These are phyloP conservation scores for Brachynemurus nebulosus DNA, from an alignment of 2,888 invertebrate species.

Conservation along the genomic window DNA sequence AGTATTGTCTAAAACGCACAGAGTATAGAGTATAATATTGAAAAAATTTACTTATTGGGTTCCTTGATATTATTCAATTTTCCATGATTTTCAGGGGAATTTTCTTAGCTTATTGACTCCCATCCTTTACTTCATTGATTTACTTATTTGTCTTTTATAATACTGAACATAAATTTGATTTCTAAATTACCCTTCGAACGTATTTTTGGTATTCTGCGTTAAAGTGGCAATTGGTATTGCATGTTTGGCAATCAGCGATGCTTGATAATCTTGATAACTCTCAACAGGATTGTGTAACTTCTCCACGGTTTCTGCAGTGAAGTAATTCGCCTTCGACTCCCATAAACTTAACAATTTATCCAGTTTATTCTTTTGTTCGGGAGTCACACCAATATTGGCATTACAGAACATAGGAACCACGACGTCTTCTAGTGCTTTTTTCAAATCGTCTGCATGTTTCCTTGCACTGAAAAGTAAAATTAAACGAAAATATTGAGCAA, in stretches of 20 bases:
- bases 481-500: conserved; percentile 27
- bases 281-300: conserved; percentile 76
- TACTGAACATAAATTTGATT: too few relatives aligned
- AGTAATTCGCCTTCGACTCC: conserved; percentile 91
- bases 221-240: conserved; percentile 63
- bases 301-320: conserved; percentile 66
- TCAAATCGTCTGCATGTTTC: conserved; percentile 87
- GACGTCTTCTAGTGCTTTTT: conserved; percentile 85
- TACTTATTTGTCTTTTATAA: too few relatives aligned
- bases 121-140: too few relatives aligned
- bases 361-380: conserved; percentile 81
- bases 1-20: too few relatives aligned
- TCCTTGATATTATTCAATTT: too few relatives aligned
- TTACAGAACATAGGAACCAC: conserved; percentile 98
- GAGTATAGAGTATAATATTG: too few relatives aligned
- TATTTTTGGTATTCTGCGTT: conserved; percentile 64
- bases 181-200: conserved; percentile 54
- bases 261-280: conserved; percentile 83
- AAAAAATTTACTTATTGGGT: too few relatives aligned
- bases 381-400: conserved; percentile 69
- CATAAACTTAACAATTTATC: conserved; percentile 88
- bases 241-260: conserved; percentile 68
- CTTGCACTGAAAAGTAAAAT: conserved; percentile 73
- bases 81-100: too few relatives aligned
- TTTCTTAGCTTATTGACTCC: too few relatives aligned